Base-by-base conservation (phyloP, 2,888 invertebrate species). In the Syrphus vitripennis region DNA sequence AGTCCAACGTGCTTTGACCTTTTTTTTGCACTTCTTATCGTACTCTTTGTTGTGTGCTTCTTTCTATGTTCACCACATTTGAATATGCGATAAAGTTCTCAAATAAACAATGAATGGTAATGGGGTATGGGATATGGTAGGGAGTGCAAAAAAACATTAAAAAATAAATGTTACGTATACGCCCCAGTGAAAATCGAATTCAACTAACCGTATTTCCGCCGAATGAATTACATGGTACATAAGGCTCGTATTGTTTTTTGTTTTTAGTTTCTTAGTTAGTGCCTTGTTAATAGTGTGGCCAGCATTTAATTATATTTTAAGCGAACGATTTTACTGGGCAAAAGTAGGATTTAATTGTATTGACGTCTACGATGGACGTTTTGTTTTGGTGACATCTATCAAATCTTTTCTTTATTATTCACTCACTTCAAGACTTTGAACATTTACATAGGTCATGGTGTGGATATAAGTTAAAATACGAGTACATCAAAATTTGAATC, bases 111-210 rank as follows among this genome's bases (percentile, higher is more conserved):
- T 34, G 19, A 19, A 31, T 16, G 19, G 10, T 19, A 45, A 16
- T 7, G 14, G 3, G 12, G 57, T 31, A 45, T 9, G 26, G 19
- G 34, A 78, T 2, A 31, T 31, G 10, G 26, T 45, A 12, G 12
- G 2, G 37, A 2, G 29, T 45, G 45, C 6, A 75, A 42, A 45
- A 50, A 34, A 24, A 34, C 9, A 24, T 6, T n/a, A 31, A 26
- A 34, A 76, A 82, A n/a, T n/a, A n/a, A 71, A 77, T 34, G 71
- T 77, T 72, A 55, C 82, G 82, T 83, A 83, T 83, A 83, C 82
- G 82, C 77, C 82, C 59, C 26, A 50, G 65, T 77, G 40, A 48
- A 57, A 71, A 45, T 37, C 37, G 50, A 19, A 50, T 45, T 82
- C 57, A 77, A 19, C 61, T 76, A 57, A 31, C 65, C 77, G 59